Base-by-base conservation (phyloP, 2,797 vertebrate species). In the Acomys russatus region DNA sequence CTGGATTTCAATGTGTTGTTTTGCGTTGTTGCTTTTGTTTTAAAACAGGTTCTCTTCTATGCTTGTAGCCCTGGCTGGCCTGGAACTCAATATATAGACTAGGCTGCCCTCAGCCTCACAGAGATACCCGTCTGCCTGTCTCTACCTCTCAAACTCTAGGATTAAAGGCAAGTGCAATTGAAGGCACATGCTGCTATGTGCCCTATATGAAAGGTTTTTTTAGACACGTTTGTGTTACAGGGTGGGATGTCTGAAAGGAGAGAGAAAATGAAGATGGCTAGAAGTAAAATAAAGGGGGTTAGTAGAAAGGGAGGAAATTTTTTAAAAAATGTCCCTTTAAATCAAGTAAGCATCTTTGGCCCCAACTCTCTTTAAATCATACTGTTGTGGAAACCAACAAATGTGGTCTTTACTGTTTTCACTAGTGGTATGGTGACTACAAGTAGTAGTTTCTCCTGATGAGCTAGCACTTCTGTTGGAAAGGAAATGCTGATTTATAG, bases 401-500 rank as follows among this genome's bases (percentile, higher is more conserved):
- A n/a, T 25, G 33, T 49, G 64, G 49, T 91, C 49, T 28, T 61
- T 92, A 61, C 25, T 82, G 1, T 86, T 93, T 88, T 87, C 64
- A 71, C 74, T 86, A 51, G 33, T 25, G 78, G 15, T 68, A 30
- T 1, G 68, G 15, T 90, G 35, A 83, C 33, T 63, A 38, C 15
- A 25, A 3, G 0, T 0, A 71, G 15, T 85, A 25, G 73, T 82
- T 87, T 88, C 5, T 94, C 35, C 70, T 44, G n/a, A 76, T 56
- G 64, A 18, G 51, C 85, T 78, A 74, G 51, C 23, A 84, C 86
- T 88, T 87, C 82, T 23, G 76, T 96, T 92, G 73, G 92, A 66
- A 96, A 51, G 56, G 33, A 33, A 90, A 12, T 51, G 87, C 73
- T 76, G 54, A 70, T 49, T 0, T 90, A n/a, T 76, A 71, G 9